Conservation (phyloP, 1,140 invertebrate genomes). For the Notospermus geniculatus region DNA sequence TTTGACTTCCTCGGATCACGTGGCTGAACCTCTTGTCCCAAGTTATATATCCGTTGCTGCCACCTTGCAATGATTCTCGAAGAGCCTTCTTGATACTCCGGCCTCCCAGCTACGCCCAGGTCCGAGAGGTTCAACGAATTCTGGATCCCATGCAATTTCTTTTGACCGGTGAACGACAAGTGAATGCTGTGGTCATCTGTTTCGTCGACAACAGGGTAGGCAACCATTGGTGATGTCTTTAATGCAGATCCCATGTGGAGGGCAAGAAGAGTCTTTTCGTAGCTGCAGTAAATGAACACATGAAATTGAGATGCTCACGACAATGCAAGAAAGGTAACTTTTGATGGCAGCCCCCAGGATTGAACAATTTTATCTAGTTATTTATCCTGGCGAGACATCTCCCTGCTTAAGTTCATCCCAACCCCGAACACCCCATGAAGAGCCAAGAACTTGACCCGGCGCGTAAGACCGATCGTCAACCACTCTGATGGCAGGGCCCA, state of each 20-base stretch:
- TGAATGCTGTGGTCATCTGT: conserved; percentile 26
- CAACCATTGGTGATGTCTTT: conserved; percentile 27
- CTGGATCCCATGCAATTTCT: conserved; percentile 15
- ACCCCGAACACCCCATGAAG: too few relatives aligned
- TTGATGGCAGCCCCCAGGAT: too few relatives aligned
- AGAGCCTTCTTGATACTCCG: conserved; percentile 10
- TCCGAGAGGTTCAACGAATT: conserved; percentile 18
- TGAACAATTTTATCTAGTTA: too few relatives aligned
- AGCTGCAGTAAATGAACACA: conserved; percentile 15
- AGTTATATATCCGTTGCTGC: conserved; percentile 40
- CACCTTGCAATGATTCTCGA: conserved; percentile 29
- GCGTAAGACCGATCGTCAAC: too few relatives aligned
- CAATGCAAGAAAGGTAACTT: too few relatives aligned
- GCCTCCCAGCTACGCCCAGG: conserved; percentile 21
- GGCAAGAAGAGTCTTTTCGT: conserved; percentile 19
- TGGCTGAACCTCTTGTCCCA: neutral
- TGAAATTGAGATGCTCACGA: neutral
- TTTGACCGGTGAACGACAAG: conserved; percentile 26
- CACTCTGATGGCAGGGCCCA: too few relatives aligned
- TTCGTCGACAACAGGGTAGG: conserved; percentile 29
- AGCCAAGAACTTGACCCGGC: too few relatives aligned
- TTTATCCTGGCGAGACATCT: too few relatives aligned
- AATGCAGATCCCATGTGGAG: conserved; percentile 30
- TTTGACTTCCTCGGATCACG: neutral
- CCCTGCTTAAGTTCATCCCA: too few relatives aligned